phyloP scores from a whole-genome alignment of 53 echinoderm and acorn worm species.

The Apostichopus leukothele region DNA sequence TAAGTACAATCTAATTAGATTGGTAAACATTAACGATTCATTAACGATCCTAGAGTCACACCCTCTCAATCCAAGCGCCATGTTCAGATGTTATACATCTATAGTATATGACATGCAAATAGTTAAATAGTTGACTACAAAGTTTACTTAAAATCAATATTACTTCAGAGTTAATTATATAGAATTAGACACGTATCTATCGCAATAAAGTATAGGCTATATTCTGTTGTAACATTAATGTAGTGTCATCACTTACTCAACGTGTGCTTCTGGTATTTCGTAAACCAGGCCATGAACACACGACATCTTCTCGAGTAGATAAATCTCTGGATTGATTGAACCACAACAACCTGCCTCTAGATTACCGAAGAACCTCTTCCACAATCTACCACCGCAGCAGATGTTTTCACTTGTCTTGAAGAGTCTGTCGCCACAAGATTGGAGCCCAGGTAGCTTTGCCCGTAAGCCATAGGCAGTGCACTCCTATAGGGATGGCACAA shows the following conservation, averaged over 20 bases:
- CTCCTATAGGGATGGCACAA: neutral
- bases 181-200: no score
- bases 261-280: neutral
- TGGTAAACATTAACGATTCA: no score
- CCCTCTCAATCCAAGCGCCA: neutral
- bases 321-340: neutral
- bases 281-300: neutral
- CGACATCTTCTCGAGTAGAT: neutral
- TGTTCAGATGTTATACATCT: neutral
- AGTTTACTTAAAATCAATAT: neutral
- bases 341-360: neutral
- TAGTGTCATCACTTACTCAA: neutral
- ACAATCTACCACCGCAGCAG: neutral
- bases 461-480: neutral
- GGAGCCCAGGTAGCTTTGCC: neutral
- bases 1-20: no score
- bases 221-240: neutral
- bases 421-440: neutral
- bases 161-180: no score
- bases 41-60: no score
- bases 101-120: neutral
- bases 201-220: neutral
- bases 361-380: neutral
- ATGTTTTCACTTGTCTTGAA: conserved; percentile 7
- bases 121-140: neutral